Evolutionary conservation across 2,113 vertebrate species (phyloP).

Genomic region (Sterrhoptilus dennistouni): DNA sequence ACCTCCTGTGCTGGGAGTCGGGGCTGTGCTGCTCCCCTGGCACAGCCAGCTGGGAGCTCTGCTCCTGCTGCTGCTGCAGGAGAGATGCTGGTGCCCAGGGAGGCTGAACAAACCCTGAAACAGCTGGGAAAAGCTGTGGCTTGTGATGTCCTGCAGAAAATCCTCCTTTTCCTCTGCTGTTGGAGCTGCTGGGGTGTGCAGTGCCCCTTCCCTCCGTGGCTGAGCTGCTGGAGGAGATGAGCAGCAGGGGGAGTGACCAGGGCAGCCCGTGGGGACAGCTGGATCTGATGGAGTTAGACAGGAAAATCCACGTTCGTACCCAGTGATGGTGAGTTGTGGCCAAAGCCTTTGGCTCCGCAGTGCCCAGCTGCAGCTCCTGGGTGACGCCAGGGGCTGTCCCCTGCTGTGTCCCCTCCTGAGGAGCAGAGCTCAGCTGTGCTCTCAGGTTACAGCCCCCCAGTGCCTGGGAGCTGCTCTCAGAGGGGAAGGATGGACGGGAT

Average conservation of each 20-base stretch:
- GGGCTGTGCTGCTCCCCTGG: background rate
- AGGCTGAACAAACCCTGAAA: too few species aligned
- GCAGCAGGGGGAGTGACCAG: background rate
- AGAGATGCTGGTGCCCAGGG: fast-evolving
- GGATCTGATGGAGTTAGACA: background rate
- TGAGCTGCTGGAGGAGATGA: background rate
- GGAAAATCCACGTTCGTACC: fast-evolving
- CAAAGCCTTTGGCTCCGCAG: fast-evolving
- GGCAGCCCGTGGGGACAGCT: background rate
- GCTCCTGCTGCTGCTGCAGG: background rate
- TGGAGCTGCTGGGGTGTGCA: background rate
- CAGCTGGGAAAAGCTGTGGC: fast-evolving
- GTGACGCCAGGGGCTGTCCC: fast-evolving
- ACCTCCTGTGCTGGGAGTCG: background rate
- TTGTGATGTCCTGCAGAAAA: background rate
- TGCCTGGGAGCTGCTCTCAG: background rate
- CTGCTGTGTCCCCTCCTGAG: background rate
- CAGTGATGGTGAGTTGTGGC: fast-evolving
- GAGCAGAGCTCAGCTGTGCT: background rate
- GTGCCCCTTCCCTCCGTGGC: background rate
- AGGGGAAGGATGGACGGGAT: background rate
- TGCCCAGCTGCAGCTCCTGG: background rate
- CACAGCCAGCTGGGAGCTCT: background rate
- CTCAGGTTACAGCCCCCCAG: background rate
- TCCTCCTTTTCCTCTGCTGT: fast-evolving